phyloP scores from a whole-genome alignment of 92 coral and sea anemone genomes.

The Isaurus tuberculatus region DNA sequence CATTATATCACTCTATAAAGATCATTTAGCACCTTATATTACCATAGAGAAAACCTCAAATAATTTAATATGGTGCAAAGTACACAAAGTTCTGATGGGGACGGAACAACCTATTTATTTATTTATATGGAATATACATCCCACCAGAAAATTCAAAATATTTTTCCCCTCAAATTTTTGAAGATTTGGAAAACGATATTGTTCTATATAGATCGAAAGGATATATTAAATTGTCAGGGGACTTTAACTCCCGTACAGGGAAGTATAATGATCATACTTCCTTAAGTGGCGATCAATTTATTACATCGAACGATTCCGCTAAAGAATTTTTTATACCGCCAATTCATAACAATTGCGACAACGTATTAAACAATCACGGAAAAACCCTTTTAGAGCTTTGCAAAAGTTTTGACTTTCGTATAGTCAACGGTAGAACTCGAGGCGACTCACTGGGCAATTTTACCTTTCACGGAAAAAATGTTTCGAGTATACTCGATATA shows the following conservation, averaged over 20 bases:
- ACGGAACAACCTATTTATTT: background rate
- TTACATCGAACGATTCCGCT: background rate
- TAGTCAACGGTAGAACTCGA: slow-evolving; percentile 61
- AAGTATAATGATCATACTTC: slow-evolving; percentile 20
- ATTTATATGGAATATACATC: background rate
- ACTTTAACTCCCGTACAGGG: slow-evolving; percentile 30
- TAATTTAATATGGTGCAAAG: slow-evolving; percentile 13
- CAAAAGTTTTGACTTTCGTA: slow-evolving; percentile 58
- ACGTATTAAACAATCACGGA: background rate
- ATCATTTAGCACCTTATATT: background rate
- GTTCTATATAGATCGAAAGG: slow-evolving; percentile 14
- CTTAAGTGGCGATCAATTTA: slow-evolving; percentile 13
- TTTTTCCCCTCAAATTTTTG: slow-evolving; percentile 11
- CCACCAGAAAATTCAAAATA: slow-evolving; percentile 3
- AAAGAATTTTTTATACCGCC: slow-evolving; percentile 15
- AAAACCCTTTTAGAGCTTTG: slow-evolving; percentile 44
- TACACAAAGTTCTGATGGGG: slow-evolving; percentile 9
- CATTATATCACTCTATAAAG: slow-evolving; percentile 6
- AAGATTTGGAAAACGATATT: slow-evolving; percentile 4
- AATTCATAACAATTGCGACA: background rate
- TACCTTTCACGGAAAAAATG: slow-evolving; percentile 57
- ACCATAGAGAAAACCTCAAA: slow-evolving; percentile 10
- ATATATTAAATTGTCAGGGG: background rate
- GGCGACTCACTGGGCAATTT: slow-evolving; percentile 57
- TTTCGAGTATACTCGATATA: slow-evolving; percentile 43